Evolutionary conservation across 1,140 invertebrate genomes (phyloP), one percentile per base, ranked within the genome.

Genomic region (Fopius arisanus): DNA sequence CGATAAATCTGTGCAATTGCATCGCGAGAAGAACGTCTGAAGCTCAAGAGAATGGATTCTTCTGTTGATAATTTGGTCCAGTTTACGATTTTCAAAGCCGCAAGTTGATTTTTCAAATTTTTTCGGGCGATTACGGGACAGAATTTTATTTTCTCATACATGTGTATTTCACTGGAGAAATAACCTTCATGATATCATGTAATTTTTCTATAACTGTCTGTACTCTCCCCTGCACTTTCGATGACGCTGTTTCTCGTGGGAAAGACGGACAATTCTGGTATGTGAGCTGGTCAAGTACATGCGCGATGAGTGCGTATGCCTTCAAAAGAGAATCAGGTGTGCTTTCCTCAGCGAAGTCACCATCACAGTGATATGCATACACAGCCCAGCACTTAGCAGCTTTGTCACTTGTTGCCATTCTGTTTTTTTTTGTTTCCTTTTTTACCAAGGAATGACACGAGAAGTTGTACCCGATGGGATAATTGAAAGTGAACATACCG

Each of bases 341-440:
- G 43, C 43, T 48, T 48, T 16, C 14, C 43, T 48, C 43, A 48
- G 1, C 14, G 2, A 19, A 16, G 43, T 48, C 33, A 37, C 2
- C 33, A 37, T 7, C 1, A 19, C 7, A 19, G 10, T 48, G 43
- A 48, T 48, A 48, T 14, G 62, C 29, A 37, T 78, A 78, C 78
- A 78, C 75, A 76, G 65, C 72, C 75, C 41, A 70, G 77, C 78
- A 78, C 78, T 78, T 78, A 76, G 70, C 74, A 74, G 67, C 75
- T 73, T 76, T 76, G 75, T 76, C 75, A 76, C 71, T 73, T 70
- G 62, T 69, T 73, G 63, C 68, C 54, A 14, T 41, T 68, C 70
- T 72, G 29, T 70, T 70, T 69, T 73, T 72, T 72, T 33, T 62
- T 72, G 37, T 54, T 14, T 29, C 19, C 40, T 40, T 43, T 31